Conservation (phyloP, 2,113 vertebrate genomes). For the Aldabrachelys gigantea region DNA sequence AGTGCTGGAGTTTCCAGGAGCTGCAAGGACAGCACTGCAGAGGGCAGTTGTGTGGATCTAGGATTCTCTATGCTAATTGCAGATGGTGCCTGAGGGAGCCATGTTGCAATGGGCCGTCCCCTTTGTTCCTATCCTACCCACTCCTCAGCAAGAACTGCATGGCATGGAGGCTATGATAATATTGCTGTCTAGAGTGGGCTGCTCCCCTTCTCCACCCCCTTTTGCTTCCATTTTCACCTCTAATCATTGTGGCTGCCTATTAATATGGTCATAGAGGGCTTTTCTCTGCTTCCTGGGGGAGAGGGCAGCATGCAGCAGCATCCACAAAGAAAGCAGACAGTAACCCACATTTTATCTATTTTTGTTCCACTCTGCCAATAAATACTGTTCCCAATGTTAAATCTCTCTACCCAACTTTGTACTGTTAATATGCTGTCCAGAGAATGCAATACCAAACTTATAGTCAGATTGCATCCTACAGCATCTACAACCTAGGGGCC, state of each 20-base stretch:
- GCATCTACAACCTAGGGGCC: not conserved
- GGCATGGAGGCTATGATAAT: rapidly evolving
- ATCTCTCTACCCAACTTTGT: not conserved
- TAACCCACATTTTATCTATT: rapidly evolving
- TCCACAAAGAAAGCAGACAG: not conserved
- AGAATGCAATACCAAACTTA: constrained; percentile 6
- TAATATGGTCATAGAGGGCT: not conserved
- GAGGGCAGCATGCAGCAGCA: not conserved
- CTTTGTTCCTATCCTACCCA: not conserved
- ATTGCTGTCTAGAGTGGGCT: not conserved
- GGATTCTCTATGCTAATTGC: not conserved
- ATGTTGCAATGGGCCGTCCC: rapidly evolving
- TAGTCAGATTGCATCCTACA: rapidly evolving
- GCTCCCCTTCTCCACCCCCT: rapidly evolving
- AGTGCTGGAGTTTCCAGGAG: not conserved
- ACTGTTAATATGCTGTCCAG: not conserved
- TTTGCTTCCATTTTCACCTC: not conserved
- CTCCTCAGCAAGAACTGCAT: not conserved
- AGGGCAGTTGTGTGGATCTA: not conserved
- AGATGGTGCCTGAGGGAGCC: not conserved
- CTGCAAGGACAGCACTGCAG: not conserved
- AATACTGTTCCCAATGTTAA: constrained; percentile 1
- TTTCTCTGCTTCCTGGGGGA: rapidly evolving
- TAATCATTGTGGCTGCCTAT: not conserved
- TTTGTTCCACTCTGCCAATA: rapidly evolving